Evolutionary conservation across 2,888 invertebrate genomes (phyloP).

Genomic region (Antitype chi): DNA sequence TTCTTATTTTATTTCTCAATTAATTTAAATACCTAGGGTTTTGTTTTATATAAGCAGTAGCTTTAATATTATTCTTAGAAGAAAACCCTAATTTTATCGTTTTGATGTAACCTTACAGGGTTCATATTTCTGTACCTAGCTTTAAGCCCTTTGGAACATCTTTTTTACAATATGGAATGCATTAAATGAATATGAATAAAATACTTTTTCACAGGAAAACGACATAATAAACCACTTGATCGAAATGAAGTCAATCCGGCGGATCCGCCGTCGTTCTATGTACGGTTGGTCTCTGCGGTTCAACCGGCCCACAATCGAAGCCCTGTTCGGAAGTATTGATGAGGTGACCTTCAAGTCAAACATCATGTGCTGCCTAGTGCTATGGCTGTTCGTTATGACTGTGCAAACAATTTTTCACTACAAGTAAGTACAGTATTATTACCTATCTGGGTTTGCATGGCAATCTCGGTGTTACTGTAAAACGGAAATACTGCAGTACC

Average conservation of each 20-base stretch:
- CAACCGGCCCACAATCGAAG: conserved; percentile 94
- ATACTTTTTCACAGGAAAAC: conserved; percentile 90
- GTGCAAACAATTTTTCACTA: conserved; percentile 94
- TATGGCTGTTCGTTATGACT: conserved; percentile 96
- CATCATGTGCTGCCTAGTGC: conserved; percentile 97
- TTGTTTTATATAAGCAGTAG: too few species aligned
- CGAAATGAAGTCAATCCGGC: conserved; percentile 96
- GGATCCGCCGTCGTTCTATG: conserved; percentile 96
- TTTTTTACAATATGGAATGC: too few species aligned
- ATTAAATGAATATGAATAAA: neutral
- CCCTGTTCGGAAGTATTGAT: conserved; percentile 95
- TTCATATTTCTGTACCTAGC: too few species aligned
- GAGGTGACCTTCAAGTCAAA: conserved; percentile 99
- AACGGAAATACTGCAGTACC: neutral
- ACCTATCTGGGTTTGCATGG: neutral
- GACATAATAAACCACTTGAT: conserved; percentile 96
- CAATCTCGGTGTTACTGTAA: neutral
- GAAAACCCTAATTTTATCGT: too few species aligned
- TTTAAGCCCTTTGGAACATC: too few species aligned
- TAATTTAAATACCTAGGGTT: too few species aligned
- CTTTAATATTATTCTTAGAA: too few species aligned
- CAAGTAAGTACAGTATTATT: conserved; percentile 86
- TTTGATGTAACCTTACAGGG: too few species aligned
- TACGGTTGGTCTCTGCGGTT: conserved; percentile 96
- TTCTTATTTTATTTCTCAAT: too few species aligned